These are phyloP conservation scores for Prochilodus magdalenae DNA, from an alignment of 2,113 vertebrate genomes.

Conservation along the genomic window DNA sequence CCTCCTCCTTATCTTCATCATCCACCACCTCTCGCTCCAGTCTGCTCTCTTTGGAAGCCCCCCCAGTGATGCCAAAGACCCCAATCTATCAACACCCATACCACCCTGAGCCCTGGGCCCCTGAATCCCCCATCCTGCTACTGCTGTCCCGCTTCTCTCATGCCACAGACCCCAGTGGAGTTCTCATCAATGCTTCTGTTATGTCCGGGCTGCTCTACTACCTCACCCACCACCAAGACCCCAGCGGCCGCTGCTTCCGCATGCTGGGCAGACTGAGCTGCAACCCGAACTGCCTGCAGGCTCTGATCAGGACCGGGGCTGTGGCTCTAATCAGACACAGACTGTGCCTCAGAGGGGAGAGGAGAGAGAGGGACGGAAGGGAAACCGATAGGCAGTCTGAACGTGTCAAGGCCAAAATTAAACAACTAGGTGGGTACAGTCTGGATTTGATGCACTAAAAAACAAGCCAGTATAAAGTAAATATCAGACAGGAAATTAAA, in stretches of 20 bases:
- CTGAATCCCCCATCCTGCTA: constrained; percentile 84
- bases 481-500: too few relatives aligned
- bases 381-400: constrained; percentile 60
- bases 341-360: constrained; percentile 72
- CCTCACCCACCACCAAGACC: constrained; percentile 80
- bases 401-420: constrained; percentile 72
- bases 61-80: constrained; percentile 60
- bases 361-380: not conserved
- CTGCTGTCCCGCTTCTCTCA: constrained; percentile 89
- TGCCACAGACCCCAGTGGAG: constrained; percentile 79
- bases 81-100: constrained; percentile 73
- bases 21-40: constrained; percentile 47
- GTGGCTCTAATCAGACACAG: constrained; percentile 78
- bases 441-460: not conserved
- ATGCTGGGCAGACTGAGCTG: constrained; percentile 84
- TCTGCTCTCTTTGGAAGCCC: constrained; percentile 63
- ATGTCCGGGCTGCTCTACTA: constrained; percentile 82
- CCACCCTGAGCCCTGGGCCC: constrained; percentile 83
- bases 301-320: constrained; percentile 82
- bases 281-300: constrained; percentile 88
- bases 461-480: too few relatives aligned
- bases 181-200: constrained; percentile 72
- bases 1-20: constrained; percentile 42
- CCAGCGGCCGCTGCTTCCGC: constrained; percentile 82
- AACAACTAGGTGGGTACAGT: constrained; percentile 73